Conservation (phyloP, 2,888 invertebrate species). For the Trilocha varians region DNA sequence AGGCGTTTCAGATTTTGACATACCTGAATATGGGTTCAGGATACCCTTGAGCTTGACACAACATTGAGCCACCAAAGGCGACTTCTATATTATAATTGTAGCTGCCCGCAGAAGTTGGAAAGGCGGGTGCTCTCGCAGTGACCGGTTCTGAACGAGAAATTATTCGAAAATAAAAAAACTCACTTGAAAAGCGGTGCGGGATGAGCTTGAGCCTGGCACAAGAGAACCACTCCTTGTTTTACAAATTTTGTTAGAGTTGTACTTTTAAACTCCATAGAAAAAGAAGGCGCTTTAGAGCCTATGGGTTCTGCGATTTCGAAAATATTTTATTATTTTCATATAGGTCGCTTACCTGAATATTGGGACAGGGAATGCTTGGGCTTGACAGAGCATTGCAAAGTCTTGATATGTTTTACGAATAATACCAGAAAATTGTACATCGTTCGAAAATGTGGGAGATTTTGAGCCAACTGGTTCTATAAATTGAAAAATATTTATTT, state of each 20-base stretch:
- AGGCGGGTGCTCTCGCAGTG: constrained; percentile 63
- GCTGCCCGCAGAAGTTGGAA: constrained; percentile 64
- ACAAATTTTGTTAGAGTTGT: constrained; percentile 72
- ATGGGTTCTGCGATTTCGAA: constrained; percentile 69
- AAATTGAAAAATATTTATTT: constrained; percentile 12
- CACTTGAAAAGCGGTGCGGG: constrained; percentile 81
- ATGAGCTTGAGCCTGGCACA: constrained; percentile 80
- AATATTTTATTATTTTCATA: constrained; percentile 6
- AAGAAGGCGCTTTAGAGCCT: constrained; percentile 74
- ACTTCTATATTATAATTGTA: constrained; percentile 60
- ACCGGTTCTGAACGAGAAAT: constrained; percentile 61
- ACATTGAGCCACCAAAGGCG: constrained; percentile 56
- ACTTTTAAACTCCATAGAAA: constrained; percentile 72
- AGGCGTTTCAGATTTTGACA: constrained; percentile 17
- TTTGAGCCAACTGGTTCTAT: constrained; percentile 81
- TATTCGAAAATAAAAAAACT: constrained; percentile 31
- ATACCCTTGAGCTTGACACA: constrained; percentile 73
- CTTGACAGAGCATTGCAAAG: constrained; percentile 81
- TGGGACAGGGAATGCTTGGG: constrained; percentile 84
- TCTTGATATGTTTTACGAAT: constrained; percentile 75
- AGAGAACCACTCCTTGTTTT: constrained; percentile 71
- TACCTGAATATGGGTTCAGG: constrained; percentile 81
- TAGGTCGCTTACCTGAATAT: constrained; percentile 57
- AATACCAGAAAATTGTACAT: constrained; percentile 79
- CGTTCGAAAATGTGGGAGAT: constrained; percentile 80